A percentile compares a stretch with the other conserved stretches of the same genome.
These are phyloP conservation scores for Yponomeuta plumbellus DNA, from an alignment of 2,888 invertebrate genomes.

Conservation along the genomic window DNA sequence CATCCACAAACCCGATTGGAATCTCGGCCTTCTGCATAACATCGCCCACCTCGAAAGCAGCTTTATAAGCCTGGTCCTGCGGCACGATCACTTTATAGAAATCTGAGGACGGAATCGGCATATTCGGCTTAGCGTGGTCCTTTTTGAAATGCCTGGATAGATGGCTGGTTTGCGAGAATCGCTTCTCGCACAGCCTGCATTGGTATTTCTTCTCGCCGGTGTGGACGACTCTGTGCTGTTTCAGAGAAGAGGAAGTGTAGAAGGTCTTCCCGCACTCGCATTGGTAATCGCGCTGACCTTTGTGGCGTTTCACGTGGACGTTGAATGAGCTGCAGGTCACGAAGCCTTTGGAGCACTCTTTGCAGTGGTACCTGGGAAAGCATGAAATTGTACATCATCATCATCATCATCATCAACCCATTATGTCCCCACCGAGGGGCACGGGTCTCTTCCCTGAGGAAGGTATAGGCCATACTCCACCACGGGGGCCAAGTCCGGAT, in stretches of 20 bases:
- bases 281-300: constrained; percentile 61
- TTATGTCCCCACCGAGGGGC: no score
- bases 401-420: no score
- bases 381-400: constrained; percentile 2
- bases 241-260: constrained; percentile 63
- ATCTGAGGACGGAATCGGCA: constrained; percentile 49
- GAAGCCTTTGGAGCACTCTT: constrained; percentile 61
- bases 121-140: constrained; percentile 57
- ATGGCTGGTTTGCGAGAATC: constrained; percentile 65
- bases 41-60: background rate
- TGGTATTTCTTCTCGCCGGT: constrained; percentile 68
- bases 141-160: constrained; percentile 61
- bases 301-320: constrained; percentile 62
- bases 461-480: no score
- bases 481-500: no score
- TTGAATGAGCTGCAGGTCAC: constrained; percentile 63
- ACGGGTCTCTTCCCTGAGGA: no score
- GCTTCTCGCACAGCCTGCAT: constrained; percentile 62
- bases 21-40: background rate
- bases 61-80: constrained; percentile 16
- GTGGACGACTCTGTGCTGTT: constrained; percentile 64
- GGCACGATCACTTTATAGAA: constrained; percentile 46
- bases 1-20: background rate
- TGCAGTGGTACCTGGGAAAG: constrained; percentile 54
- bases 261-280: constrained; percentile 69